Base-by-base conservation (phyloP, 2,113 vertebrate genomes). In the Cyprinodon brontotheroides region DNA sequence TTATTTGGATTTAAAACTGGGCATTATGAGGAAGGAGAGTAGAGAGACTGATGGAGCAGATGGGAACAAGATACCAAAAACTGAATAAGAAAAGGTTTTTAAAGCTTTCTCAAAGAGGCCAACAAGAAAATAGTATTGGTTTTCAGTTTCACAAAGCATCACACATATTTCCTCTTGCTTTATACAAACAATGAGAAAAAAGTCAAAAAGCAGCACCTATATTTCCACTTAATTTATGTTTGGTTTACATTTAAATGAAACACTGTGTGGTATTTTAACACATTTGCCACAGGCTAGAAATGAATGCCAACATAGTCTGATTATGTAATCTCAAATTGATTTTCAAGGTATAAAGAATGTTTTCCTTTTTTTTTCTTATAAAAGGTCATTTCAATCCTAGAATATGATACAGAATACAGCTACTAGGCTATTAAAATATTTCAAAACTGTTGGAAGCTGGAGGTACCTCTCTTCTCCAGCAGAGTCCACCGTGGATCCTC, bases 1-100 rank as follows among this genome's bases (percentile, higher is more conserved):
- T 45, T 69, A 64, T 74, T 77, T 79, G 81, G 63, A 81, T 73
- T 65, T 83, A 69, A 78, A 69, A 86, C 78, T 63, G 60, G 50
- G 72, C 72, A 80, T 84, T 88, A 72, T 87, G 86, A 45, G 82
- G 81, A 83, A 63, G 15, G 20, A 63, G 47, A 37, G 79, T 48
- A 65, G 45, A 65, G 75, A 38, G 67, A 38, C 57, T 74, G 43
- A 22, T n/a, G 3, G 57, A 65, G 64, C 62, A 71, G 57, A 83
- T 65, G 75, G 72, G 78, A 74, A 81, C 45, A 63, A 39, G 79
- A 11, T n/a, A 45, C 50, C 7, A 6, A n/a, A 57, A 20, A 57
- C 3, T 20, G 2, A 15, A 2, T 57, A 6, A n/a, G 20, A n/a
- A n/a, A 57, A 57, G 1, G 6, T 2, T 53, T 53, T 1, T 57